Conservation (phyloP, 2,113 vertebrate genomes). For the Gnathonemus longibarbis region DNA sequence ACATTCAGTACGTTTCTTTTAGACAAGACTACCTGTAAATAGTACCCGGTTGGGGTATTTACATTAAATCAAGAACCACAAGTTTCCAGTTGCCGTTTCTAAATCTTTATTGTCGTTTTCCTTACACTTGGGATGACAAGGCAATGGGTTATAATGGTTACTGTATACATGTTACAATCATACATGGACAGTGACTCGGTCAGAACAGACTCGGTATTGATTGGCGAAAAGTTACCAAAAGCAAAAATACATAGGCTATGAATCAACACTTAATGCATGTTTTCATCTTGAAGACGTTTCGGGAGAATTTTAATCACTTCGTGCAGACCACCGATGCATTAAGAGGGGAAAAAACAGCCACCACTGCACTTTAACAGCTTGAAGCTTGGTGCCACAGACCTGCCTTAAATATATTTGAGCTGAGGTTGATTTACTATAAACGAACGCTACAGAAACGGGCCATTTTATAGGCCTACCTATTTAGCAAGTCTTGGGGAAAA, state of each 20-base stretch:
- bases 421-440: neutral
- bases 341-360: neutral
- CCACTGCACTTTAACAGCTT: neutral
- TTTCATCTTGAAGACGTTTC: neutral
- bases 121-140: conserved; percentile 20
- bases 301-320: neutral
- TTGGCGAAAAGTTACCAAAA: neutral
- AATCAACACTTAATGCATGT: conserved; percentile 32
- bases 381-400: neutral
- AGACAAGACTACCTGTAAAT: neutral
- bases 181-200: neutral
- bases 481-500: neutral
- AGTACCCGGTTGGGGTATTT: neutral
- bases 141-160: conserved; percentile 26
- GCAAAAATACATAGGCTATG: conserved; percentile 18
- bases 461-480: neutral
- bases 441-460: neutral
- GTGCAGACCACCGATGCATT: neutral
- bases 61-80: neutral
- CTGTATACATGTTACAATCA: conserved; percentile 35
- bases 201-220: neutral
- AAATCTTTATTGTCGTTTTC: conserved; percentile 22
- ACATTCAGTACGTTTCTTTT: neutral
- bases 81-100: neutral
- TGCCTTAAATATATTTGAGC: neutral